Base-by-base conservation (phyloP, 2,113 vertebrate species). In the Chaenogobius annularis region DNA sequence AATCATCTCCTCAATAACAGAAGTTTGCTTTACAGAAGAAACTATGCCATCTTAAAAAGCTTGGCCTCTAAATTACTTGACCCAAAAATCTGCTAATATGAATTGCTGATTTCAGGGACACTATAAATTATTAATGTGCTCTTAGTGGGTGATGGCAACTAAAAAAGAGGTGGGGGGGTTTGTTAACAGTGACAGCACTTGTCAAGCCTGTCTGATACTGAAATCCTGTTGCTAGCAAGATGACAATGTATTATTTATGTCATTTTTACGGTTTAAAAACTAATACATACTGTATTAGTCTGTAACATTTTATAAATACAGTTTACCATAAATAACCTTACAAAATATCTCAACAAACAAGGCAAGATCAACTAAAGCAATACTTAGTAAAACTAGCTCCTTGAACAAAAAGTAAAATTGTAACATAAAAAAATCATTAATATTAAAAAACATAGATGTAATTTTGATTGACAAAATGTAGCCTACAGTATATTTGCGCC, bases 181-280 rank as follows among this genome's bases (percentile, higher is more conserved):
- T 83, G 82, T 83, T 82, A 87, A 64, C 46, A 69, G 48, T 59
- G 6, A 15, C 23, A 59, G 31, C 56, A 14, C 40, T 83, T 66
- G 66, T 82, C 26, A 62, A 54, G 62, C 69, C 70, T 48, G 64
- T 78, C 74, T 68, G 59, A 23, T 74, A 69, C 73, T 75, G 71
- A 82, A 66, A 70, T 77, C 74, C 56, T 48, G 46, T 64, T 52
- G 66, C 69, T 63, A 75, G 12, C 10, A 63, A 55, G 2, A 58
- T 63, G 55, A 52, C n/a, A 63, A 69, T 46, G 13, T 64, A 68
- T 26, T 15, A 22, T 17, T 54, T 13, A 52, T 50, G 46, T 62
- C 66, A 43, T 54, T 62, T 52, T 64, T 43, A 66, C 19, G 66
- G 10, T 52, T 13, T 62, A 46, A 75, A 52, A 19, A 69, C n/a